Base-by-base conservation (phyloP, 2,113 vertebrate species). In the Takifugu flavidus region DNA sequence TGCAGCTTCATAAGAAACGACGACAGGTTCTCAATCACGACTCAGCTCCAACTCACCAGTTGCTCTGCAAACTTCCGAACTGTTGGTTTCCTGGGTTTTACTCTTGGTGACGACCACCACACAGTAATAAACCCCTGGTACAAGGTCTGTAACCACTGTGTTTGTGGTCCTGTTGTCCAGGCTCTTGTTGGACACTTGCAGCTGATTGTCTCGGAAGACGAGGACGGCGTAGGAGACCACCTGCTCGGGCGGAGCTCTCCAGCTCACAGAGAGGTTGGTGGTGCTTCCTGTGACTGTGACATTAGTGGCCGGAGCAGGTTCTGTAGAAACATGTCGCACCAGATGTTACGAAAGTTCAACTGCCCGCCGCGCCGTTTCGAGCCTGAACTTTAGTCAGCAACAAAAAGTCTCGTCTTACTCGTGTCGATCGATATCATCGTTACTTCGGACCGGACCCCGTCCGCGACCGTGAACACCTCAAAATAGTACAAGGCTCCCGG, bases 11-110 rank as follows among this genome's bases (percentile, higher is more conserved):
- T 6, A 31, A 31, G 29, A 31, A 31, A 31, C 7, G 29, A 31
- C 20, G 20, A 20, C 20, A 20, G 7, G 29, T 1, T 31, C 1
- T 31, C 29, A 31, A 31, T 31, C 29, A 31, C 1, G 5, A 45
- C 14, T 10, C 5, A 13, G 4, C 14, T 15, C 11, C 44, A 15
- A 45, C 89, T 85, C 53, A 90, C 87, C 81, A 3, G 86, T 89
- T 31, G 87, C 85, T 3, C 77, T 74, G 70, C n/a, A 54, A 31
- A 62, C 45, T 0, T 0, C 0, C 26, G n/a, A 2, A 12, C 5
- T 25, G 10, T 6, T 42, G 2, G 0, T 67, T 7, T 46, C 0
- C 2, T 34, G 31, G 2, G 13, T 8, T 26, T 75, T 82, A 39
- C 66, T 87, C 29, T 5, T 49, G 10, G 77, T 72, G 50, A 74